Evolutionary conservation across 2,888 invertebrate genomes (phyloP).

Genomic region (Caradrina kadenii): DNA sequence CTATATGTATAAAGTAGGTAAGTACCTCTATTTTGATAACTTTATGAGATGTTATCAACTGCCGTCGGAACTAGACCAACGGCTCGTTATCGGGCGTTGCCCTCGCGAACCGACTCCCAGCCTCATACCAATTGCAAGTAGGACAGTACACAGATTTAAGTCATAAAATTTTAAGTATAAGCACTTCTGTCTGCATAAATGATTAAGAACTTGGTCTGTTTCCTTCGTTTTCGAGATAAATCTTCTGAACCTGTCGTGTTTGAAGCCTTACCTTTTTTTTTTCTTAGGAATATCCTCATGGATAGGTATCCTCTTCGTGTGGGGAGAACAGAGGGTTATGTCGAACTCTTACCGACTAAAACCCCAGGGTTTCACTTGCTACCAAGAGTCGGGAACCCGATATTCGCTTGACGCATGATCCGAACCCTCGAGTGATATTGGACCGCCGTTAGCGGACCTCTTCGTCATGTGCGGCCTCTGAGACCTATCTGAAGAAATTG

Average conservation of each 20-base stretch:
- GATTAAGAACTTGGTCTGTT: neutral
- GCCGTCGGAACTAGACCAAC: constrained; percentile 31
- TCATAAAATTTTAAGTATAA: constrained; percentile 7
- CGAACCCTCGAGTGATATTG: no score
- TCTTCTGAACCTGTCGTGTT: neutral
- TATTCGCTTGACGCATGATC: no score
- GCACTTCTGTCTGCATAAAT: constrained; percentile 9
- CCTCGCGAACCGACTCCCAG: constrained; percentile 39
- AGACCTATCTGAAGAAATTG: neutral
- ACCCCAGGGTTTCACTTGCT: no score
- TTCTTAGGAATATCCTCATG: no score
- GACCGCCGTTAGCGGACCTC: no score
- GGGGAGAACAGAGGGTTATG: no score
- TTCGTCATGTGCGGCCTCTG: no score
- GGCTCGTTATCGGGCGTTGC: constrained; percentile 44
- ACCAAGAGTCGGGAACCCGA: no score
- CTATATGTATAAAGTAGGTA: neutral
- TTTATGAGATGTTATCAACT: constrained; percentile 27
- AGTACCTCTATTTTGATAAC: constrained; percentile 23
- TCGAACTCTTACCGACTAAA: no score
- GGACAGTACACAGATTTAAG: constrained; percentile 28
- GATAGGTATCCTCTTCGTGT: no score
- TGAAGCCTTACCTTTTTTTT: no score
- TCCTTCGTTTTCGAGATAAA: neutral
- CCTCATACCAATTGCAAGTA: constrained; percentile 26